Evolutionary conservation across 2,797 vertebrate genomes (phyloP).

Genomic region (Loris lydekkerianus): DNA sequence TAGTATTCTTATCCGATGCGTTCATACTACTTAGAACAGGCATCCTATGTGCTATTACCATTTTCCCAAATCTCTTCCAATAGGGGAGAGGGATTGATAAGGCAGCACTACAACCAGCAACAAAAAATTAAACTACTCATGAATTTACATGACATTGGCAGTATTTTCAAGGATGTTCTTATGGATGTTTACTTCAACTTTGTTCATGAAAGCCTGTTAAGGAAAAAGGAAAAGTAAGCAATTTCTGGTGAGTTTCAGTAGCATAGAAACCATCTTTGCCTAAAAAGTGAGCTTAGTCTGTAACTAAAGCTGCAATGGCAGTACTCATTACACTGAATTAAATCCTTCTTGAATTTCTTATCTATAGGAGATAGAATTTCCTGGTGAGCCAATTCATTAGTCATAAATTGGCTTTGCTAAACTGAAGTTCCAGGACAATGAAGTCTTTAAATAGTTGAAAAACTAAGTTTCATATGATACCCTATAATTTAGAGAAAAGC

Average conservation of each 20-base stretch:
- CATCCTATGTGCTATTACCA: rapidly evolving
- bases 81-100: neutral
- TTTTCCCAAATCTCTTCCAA: neutral
- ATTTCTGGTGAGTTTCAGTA: neutral
- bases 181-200: neutral
- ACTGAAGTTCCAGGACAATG: neutral
- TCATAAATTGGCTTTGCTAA: neutral
- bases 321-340: neutral
- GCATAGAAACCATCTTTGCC: neutral
- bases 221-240: neutral
- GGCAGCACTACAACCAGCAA: neutral
- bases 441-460: neutral
- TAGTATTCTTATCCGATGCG: neutral
- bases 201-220: neutral
- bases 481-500: neutral
- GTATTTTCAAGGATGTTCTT: neutral
- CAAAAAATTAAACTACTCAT: neutral
- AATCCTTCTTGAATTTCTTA: neutral
- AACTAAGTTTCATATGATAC: neutral
- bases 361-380: neutral
- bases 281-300: neutral
- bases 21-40: neutral
- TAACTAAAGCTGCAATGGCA: neutral
- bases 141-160: neutral
- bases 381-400: neutral